Conservation (phyloP, 2,888 invertebrate genomes). For the Heliconius charithonia region DNA sequence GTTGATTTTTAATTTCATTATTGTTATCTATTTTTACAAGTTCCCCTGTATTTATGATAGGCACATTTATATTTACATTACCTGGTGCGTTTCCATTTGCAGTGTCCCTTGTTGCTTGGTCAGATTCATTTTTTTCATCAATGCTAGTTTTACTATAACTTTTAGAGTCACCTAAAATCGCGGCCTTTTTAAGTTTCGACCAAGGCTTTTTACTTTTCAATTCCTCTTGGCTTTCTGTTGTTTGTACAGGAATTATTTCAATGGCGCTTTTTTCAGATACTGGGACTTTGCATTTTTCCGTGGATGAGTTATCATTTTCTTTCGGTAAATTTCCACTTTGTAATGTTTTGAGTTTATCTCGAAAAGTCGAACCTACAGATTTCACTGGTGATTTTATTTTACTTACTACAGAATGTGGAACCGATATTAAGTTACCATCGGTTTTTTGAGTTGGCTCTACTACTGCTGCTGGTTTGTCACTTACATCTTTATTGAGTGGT, state of each 20-base stretch:
- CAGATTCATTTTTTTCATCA: conserved; percentile 67
- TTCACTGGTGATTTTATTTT: conserved; percentile 82
- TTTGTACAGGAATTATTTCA: conserved; percentile 66
- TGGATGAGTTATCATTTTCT: conserved; percentile 59
- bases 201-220: conserved; percentile 86
- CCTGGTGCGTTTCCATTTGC: conserved; percentile 56
- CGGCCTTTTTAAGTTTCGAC: conserved; percentile 90
- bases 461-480: conserved; percentile 75
- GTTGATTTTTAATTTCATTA: conserved; percentile 70
- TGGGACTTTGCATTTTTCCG: conserved; percentile 64
- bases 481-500: conserved; percentile 71
- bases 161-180: conserved; percentile 83
- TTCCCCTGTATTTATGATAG: conserved; percentile 75
- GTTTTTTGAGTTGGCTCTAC: conserved; percentile 78
- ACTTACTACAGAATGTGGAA: conserved; percentile 80
- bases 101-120: conserved; percentile 55
- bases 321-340: conserved; percentile 68
- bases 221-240: conserved; percentile 66
- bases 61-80: conserved; percentile 68
- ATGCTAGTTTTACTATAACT: conserved; percentile 68
- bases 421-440: conserved; percentile 76
- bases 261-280: conserved; percentile 62
- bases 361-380: conserved; percentile 75
- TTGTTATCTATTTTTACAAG: conserved; percentile 81
- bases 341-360: conserved; percentile 78